A percentile compares a stretch with the other conserved stretches of the same genome.
These are phyloP conservation scores for Actenoides hombroni DNA, from an alignment of 2,113 vertebrate species.

Conservation along the genomic window DNA sequence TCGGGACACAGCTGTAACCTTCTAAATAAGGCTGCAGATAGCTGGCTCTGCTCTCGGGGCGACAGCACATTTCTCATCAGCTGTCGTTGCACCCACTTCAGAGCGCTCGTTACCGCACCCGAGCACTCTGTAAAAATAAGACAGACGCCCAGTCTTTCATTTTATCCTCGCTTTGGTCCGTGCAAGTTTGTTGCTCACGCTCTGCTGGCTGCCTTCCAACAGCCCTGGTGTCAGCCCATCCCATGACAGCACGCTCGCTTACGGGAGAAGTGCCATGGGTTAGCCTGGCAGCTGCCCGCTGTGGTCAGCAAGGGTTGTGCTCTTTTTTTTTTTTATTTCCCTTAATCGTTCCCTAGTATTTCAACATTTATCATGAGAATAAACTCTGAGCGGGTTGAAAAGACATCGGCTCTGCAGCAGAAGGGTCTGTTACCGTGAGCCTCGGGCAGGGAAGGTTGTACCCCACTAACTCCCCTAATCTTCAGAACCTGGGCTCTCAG, in stretches of 20 bases:
- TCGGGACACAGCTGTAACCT: not conserved
- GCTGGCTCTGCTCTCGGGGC: not conserved
- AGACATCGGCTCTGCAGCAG: not conserved
- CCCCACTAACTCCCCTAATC: not conserved
- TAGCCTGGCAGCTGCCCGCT: not conserved
- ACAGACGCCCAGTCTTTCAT: not conserved
- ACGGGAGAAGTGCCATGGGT: not conserved
- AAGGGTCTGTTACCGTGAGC: not conserved
- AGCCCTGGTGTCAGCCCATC: not conserved
- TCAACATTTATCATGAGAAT: not conserved
- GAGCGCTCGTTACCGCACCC: not conserved
- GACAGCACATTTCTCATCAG: not conserved
- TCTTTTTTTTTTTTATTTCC: not conserved
- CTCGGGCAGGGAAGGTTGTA: not conserved
- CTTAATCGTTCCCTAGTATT: not conserved
- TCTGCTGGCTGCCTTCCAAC: not conserved
- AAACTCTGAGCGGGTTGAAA: not conserved
- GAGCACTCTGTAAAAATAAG: not conserved
- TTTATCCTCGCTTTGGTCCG: not conserved
- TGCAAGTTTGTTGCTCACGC: not conserved
- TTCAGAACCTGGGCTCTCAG: not conserved
- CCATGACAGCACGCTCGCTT: fast-evolving
- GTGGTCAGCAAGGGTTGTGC: not conserved
- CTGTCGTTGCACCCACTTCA: not conserved
- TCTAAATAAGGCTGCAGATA: not conserved